A percentile compares a stretch with the other conserved stretches of the same genome.
These are phyloP conservation scores for Rhyacichthys aspro DNA, from an alignment of 2,797 vertebrate species.

Conservation along the genomic window DNA sequence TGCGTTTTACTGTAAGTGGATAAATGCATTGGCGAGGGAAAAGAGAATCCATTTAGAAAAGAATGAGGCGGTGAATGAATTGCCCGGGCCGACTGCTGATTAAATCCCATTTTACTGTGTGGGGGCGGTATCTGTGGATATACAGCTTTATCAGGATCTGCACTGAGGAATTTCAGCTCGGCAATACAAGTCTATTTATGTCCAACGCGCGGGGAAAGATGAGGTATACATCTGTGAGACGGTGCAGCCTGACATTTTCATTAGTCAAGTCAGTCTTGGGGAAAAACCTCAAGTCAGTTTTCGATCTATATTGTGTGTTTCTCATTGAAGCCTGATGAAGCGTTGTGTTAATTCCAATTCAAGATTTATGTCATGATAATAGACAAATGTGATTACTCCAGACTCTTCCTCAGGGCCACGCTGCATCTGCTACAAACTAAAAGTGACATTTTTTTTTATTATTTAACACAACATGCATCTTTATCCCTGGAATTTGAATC, in stretches of 20 bases:
- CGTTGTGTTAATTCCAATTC: not conserved
- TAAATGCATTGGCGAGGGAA: not conserved
- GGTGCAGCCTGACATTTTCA: not conserved
- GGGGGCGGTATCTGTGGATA: conserved; percentile 1
- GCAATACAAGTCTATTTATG: conserved; percentile 12
- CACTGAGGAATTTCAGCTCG: not conserved
- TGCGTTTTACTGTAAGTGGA: not conserved
- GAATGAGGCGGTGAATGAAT: conserved; percentile 12
- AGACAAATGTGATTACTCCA: too few relatives aligned
- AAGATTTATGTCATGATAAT: not conserved
- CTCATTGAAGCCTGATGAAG: not conserved
- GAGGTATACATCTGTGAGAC: not conserved
- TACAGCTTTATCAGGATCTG: conserved; percentile 1
- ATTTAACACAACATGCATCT: too few relatives aligned
- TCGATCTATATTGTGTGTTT: too few relatives aligned
- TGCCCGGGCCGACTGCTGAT: conserved; percentile 14
- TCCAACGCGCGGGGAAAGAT: not conserved
- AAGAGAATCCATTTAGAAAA: not conserved
- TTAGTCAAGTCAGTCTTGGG: not conserved
- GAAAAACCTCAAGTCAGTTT: not conserved
- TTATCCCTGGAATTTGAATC: not conserved
- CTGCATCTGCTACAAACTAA: too few relatives aligned
- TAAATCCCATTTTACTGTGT: conserved; percentile 15
- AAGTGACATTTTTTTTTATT: too few relatives aligned
- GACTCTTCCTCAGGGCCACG: too few relatives aligned